These are phyloP conservation scores for Phaenicophaeus curvirostris DNA, from an alignment of 2,797 vertebrate species.

Conservation along the genomic window DNA sequence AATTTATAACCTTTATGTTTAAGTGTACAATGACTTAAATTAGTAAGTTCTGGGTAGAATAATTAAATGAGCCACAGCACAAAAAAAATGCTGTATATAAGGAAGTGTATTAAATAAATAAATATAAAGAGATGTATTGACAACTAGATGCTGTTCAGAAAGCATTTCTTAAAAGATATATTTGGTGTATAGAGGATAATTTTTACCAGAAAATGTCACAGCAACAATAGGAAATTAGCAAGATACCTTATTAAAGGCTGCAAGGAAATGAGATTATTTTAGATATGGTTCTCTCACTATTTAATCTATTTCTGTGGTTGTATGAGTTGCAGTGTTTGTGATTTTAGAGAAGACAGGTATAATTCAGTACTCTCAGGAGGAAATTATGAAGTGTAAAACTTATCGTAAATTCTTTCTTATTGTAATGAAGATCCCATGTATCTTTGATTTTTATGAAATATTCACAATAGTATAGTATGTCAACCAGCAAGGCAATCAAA, in stretches of 20 bases:
- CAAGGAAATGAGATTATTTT: not conserved
- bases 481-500: constrained; percentile 8
- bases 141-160: not conserved
- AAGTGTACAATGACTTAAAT: not conserved
- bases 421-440: not conserved
- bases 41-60: not conserved
- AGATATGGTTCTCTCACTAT: not conserved
- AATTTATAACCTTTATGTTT: not conserved
- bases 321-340: not conserved
- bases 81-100: not conserved
- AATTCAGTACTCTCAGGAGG: not conserved
- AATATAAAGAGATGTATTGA: not conserved
- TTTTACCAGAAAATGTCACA: not conserved
- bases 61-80: not conserved
- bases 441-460: constrained; percentile 41
- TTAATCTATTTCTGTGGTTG: not conserved
- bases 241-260: not conserved
- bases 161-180: not conserved
- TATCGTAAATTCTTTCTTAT: constrained; percentile 4
- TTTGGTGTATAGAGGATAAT: not conserved
- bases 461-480: not conserved
- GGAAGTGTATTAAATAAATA: not conserved
- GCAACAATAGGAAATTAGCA: not conserved
- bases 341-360: not conserved
- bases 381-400: not conserved